Evolutionary conservation across 1,140 invertebrate species (phyloP), one percentile per base, ranked within the genome.

Genomic region (Marisa cornuarietis): DNA sequence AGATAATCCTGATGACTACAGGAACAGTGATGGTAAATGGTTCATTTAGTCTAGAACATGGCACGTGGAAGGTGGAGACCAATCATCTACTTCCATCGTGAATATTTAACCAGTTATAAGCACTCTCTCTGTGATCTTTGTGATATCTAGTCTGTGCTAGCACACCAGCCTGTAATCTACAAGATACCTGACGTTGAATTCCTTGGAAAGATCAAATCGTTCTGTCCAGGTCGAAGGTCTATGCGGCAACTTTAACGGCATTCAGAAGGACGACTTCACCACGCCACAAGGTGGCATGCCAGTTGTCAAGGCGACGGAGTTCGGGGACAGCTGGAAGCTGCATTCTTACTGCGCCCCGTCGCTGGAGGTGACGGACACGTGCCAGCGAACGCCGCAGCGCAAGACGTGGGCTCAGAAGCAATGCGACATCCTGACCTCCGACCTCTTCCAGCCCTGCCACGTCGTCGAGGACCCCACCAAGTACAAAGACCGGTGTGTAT

Each of bases 241-340:
- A 5, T 98, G 96, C 90, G 96, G 97, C 0, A 97, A 98, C 89
- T 98, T 95, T 88, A 96, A 98, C 89, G 94, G 94, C 52, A 94
- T 97, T 85, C 84, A 85, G 54, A 85, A 80, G 20, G 87, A 91
- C 81, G 90, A 91, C 74, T 97, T 97, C 92, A 94, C 95, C 87
- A 95, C 95, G 9, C 96, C 96, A 0, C 93, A 94, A 31, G 93
- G 92, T 8, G 95, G 95, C 1, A 88, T 94, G 49, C 91, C 94
- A 4, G 95, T 96, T 87, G 94, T 93, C 0, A 95, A 94, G 16
- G 91, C 85, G n/a, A 86, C 94, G 0, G 90, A 95, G 9, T 98
- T 98, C 88, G 96, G 94, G 0, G 95, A 97, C 89, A 95, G 96
- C 10, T 98, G 96, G 96, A 95, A 95, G 86, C 90, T 96, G 42